phyloP scores from a whole-genome alignment of 2,113 vertebrate species.

The Phyllopteryx taeniolatus region DNA sequence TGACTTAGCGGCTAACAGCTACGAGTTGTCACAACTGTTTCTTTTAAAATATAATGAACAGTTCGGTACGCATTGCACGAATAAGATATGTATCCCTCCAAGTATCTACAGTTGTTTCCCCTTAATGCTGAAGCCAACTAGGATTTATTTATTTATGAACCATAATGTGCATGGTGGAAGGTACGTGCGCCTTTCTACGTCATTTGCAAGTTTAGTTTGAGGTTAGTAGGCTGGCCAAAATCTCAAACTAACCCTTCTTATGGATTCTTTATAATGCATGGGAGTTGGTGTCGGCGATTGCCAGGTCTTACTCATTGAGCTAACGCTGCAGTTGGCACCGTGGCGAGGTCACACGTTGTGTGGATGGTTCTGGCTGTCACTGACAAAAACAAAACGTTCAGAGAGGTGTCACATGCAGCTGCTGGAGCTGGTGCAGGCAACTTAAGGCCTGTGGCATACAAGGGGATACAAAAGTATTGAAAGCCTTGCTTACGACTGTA shows the following conservation, averaged over 20 bases:
- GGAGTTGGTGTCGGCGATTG: not conserved
- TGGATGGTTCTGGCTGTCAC: constrained; percentile 44
- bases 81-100: not conserved
- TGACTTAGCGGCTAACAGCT: constrained; percentile 64
- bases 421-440: not conserved
- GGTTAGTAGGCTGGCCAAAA: not conserved
- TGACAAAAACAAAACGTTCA: constrained; percentile 36
- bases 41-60: not conserved
- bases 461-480: not conserved
- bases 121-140: not conserved
- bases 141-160: not conserved
- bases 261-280: not conserved
- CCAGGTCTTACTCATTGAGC: not conserved
- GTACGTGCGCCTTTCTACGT: not conserved
- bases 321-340: not conserved
- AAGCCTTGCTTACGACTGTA: not conserved
- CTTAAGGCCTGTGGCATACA: not conserved
- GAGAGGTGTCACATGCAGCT: constrained; percentile 26
- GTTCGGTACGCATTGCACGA: not conserved
- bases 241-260: not conserved
- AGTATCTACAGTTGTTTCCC: not conserved
- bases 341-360: constrained; percentile 9
- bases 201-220: not conserved
- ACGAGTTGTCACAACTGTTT: constrained; percentile 22
- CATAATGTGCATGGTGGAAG: not conserved